Conservation (phyloP, 2,888 invertebrate species). For the Drosophila meridionalis region DNA sequence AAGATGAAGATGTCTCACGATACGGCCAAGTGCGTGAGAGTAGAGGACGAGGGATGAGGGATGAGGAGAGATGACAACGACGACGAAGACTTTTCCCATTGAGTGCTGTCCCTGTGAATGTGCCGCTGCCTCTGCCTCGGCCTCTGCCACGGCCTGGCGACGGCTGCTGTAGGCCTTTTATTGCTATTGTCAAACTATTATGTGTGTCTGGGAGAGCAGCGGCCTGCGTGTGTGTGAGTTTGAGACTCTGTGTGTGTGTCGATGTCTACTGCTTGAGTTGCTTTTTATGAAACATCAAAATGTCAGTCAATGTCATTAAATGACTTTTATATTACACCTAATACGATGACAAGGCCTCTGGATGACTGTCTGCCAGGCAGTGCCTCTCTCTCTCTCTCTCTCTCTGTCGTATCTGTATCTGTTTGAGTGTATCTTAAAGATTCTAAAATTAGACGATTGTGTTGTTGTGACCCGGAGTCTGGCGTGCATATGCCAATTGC, state of each 20-base stretch:
- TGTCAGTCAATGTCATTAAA: slow-evolving; percentile 83
- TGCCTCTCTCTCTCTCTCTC: slow-evolving; percentile 8
- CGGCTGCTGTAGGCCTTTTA: slow-evolving; percentile 75
- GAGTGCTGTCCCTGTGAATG: slow-evolving; percentile 19
- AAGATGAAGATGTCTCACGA: slow-evolving; percentile 64
- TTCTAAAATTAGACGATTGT: slow-evolving; percentile 81
- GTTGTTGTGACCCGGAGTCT: slow-evolving; percentile 54
- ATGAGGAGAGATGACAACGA: slow-evolving; percentile 17
- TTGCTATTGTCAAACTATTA: slow-evolving; percentile 81
- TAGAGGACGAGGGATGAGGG: background rate
- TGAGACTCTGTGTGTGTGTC: slow-evolving; percentile 40
- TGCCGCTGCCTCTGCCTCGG: slow-evolving; percentile 1
- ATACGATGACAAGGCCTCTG: slow-evolving; percentile 80
- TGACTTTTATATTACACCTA: slow-evolving; percentile 83
- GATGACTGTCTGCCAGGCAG: slow-evolving; percentile 23
- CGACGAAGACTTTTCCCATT: slow-evolving; percentile 21
- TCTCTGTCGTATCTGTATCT: slow-evolving; percentile 51
- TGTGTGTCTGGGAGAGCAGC: slow-evolving; percentile 41
- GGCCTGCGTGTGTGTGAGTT: slow-evolving; percentile 1
- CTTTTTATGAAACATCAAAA: slow-evolving; percentile 83
- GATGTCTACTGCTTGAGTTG: slow-evolving; percentile 80
- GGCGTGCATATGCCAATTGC: slow-evolving; percentile 64
- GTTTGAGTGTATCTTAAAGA: slow-evolving; percentile 81
- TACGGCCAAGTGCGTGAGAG: slow-evolving; percentile 74
- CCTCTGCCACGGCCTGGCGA: slow-evolving; percentile 24